Conservation (phyloP, 2,113 vertebrate species). For the Eudyptes chrysolophus region DNA sequence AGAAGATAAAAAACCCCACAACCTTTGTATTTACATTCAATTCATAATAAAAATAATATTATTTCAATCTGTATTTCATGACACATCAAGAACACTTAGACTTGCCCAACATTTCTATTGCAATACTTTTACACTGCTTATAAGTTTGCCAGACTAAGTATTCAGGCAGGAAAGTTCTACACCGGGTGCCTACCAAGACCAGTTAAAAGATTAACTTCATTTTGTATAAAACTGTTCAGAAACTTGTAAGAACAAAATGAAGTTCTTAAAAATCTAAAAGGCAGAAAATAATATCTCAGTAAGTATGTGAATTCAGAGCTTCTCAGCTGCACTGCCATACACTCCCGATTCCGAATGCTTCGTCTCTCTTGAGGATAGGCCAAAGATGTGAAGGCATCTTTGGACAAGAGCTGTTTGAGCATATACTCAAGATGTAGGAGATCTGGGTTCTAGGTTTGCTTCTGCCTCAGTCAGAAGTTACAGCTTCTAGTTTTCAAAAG, state of each 20-base stretch:
- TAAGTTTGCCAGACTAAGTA: background rate
- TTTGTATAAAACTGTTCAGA: background rate
- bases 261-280: background rate
- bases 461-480: background rate
- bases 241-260: background rate
- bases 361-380: background rate
- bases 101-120: background rate
- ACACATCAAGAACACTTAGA: background rate
- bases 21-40: background rate
- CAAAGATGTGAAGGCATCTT: background rate
- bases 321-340: background rate
- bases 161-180: background rate
- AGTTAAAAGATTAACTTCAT: background rate
- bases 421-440: background rate
- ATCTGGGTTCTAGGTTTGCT: background rate
- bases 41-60: background rate
- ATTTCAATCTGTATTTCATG: background rate
- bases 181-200: background rate
- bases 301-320: background rate
- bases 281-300: background rate
- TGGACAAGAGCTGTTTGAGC: background rate
- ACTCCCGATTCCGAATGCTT: background rate
- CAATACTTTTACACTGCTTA: background rate
- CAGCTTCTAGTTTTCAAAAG: background rate
- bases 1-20: background rate